These are phyloP conservation scores for Pandemis corylana DNA, from an alignment of 2,888 invertebrate genomes.

Conservation along the genomic window DNA sequence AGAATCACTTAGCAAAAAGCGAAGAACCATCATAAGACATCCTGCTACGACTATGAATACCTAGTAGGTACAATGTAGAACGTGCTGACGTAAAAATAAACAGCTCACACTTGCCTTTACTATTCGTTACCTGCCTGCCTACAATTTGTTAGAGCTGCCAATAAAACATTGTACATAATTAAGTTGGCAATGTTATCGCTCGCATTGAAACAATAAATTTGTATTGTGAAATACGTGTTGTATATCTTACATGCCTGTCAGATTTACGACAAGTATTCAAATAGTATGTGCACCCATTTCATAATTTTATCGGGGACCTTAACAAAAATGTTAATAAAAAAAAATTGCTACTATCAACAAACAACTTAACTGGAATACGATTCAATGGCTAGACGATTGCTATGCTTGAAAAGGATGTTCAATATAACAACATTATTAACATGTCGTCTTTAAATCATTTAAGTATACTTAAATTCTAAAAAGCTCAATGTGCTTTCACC, in stretches of 20 bases:
- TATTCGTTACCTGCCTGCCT: conserved; percentile 1
- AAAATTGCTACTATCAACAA: background rate
- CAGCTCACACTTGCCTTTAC: background rate
- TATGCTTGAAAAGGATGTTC: background rate
- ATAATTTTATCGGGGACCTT: background rate
- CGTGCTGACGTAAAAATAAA: background rate
- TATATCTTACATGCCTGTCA: background rate
- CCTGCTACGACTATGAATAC: too few relatives aligned
- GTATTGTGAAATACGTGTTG: conserved; percentile 22
- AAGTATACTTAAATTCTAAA: too few relatives aligned
- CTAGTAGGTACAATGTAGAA: too few relatives aligned
- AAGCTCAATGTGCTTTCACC: background rate
- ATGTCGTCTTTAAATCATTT: background rate
- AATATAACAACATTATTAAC: background rate
- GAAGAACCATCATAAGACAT: too few relatives aligned
- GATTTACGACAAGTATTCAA: conserved; percentile 4
- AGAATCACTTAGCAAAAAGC: too few relatives aligned
- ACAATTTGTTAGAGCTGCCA: conserved; percentile 26
- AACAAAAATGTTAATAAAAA: background rate
- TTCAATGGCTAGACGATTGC: background rate
- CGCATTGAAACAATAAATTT: conserved; percentile 28
- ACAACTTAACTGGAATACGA: background rate
- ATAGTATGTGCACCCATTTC: background rate
- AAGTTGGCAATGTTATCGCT: conserved; percentile 18
- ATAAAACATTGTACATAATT: conserved; percentile 38